Base-by-base conservation (phyloP, 1,140 invertebrate species). In the Megalopta genalis region DNA sequence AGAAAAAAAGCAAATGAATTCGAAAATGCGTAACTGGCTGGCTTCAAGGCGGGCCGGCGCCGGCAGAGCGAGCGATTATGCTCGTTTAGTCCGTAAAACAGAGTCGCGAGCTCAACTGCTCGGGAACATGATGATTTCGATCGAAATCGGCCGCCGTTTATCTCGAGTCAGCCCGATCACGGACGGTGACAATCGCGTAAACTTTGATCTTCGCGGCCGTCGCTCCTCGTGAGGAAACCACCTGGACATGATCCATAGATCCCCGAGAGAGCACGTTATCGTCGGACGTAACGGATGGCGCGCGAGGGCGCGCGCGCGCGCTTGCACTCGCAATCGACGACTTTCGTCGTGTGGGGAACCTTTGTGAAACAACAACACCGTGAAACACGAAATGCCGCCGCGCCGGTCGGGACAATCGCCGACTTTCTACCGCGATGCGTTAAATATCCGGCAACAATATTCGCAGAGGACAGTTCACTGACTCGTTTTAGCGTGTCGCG, bases 401-500 rank as follows among this genome's bases (percentile, higher is more conserved):
- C 42, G 32, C n/a, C 25, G 23, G 27, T n/a, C 57, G 64, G 65
- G 62, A 76, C 63, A 59, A 63, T 60, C 27, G 60, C 18, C 62
- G 57, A 86, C 76, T 86, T 85, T 85, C 68, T 76, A 86, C 66
- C 67, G 70, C 66, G 60, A 81, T 57, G 70, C 80, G 67, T 85
- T 85, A 82, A 78, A 54, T 82, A 81, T 79, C 37, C 18, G 74
- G 67, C 52, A n/a, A 32, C 67, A 46, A 60, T 49, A 59, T 39
- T 52, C 65, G 10, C 10, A 39, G 70, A 52, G 37, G 64, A 80
- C 76, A 65, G 83, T 86, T 85, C 84, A 85, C 80, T 86, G 84
- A 85, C 84, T 85, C 64, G 66, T 59, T 80, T 76, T 21, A 52
- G 3, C 14, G 49, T 52, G 49, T 18, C 10, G 42, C 42, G 42